These are phyloP conservation scores for Sisyra terminalis DNA, from an alignment of 2,888 invertebrate species.

Conservation along the genomic window DNA sequence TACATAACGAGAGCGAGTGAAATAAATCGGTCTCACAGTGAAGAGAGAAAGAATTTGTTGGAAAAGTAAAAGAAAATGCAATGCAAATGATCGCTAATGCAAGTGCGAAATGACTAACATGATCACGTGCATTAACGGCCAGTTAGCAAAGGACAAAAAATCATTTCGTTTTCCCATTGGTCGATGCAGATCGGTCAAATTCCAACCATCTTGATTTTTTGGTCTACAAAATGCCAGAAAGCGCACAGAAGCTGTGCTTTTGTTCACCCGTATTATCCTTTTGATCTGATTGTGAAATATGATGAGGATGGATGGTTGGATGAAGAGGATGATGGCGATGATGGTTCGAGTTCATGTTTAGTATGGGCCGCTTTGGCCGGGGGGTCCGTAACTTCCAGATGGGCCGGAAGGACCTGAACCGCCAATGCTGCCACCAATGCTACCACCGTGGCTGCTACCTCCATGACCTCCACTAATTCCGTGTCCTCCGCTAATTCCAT, in stretches of 20 bases:
- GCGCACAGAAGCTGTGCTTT: neutral
- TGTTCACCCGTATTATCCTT: neutral
- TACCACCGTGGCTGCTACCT: slow-evolving; percentile 15
- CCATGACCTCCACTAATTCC: slow-evolving; percentile 16
- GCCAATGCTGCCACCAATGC: slow-evolving; percentile 17
- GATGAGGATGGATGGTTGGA: neutral
- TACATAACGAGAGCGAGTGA: neutral
- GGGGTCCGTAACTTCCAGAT: slow-evolving; percentile 26
- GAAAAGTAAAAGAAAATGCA: neutral
- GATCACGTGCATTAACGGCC: too few species aligned
- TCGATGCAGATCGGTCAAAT: too few species aligned
- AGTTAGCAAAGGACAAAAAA: too few species aligned
- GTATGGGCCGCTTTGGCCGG: slow-evolving; percentile 28
- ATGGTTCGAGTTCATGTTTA: slow-evolving; percentile 16
- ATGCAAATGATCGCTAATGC: neutral
- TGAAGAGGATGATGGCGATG: neutral
- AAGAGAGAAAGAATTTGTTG: neutral
- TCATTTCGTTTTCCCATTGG: slow-evolving; percentile 2
- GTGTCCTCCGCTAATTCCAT: slow-evolving; percentile 16
- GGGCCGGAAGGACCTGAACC: slow-evolving; percentile 32
- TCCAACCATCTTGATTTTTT: neutral
- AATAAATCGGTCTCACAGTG: neutral
- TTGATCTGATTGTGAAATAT: neutral
- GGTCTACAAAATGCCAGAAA: neutral
- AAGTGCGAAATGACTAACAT: neutral